These are phyloP conservation scores for Formica selysi DNA, from an alignment of 1,140 invertebrate species.

Conservation along the genomic window DNA sequence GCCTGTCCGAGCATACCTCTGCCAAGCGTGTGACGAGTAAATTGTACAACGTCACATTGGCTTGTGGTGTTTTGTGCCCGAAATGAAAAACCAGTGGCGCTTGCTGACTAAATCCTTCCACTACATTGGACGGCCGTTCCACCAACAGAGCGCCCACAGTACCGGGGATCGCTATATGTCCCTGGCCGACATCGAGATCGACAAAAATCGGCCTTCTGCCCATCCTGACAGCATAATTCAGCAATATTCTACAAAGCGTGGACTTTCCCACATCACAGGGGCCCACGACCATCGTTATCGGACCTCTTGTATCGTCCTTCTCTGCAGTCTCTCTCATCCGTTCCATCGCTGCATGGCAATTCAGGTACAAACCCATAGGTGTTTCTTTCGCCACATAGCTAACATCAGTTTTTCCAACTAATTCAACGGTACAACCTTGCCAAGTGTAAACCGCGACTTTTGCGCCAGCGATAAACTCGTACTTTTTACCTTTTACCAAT, in stretches of 20 bases:
- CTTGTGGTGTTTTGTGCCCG: conserved; percentile 93
- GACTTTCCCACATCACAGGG: conserved; percentile 99
- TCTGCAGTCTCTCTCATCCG: conserved; percentile 93
- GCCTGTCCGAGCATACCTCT: conserved; percentile 93
- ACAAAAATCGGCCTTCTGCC: conserved; percentile 95
- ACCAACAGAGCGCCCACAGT: conserved; percentile 96
- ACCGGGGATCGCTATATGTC: conserved; percentile 96
- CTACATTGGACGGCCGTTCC: conserved; percentile 95
- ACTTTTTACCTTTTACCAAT: conserved; percentile 96
- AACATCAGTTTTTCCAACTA: conserved; percentile 95
- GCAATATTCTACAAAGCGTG: conserved; percentile 94
- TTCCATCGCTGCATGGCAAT: conserved; percentile 97
- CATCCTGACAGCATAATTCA: conserved; percentile 97
- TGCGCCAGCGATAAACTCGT: conserved; percentile 95
- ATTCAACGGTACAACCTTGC: conserved; percentile 95
- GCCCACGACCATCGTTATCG: conserved; percentile 96
- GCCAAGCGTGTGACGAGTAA: conserved; percentile 94
- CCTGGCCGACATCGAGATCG: conserved; percentile 98
- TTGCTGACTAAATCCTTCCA: conserved; percentile 96
- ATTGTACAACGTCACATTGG: conserved; percentile 95
- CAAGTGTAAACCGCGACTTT: conserved; percentile 99
- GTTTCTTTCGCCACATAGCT: conserved; percentile 98
- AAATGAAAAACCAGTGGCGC: conserved; percentile 98
- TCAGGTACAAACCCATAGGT: conserved; percentile 98
- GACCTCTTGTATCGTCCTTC: conserved; percentile 91